Percentiles rank a stretch among this genome's conserved stretches.
Evolutionary conservation across 2,888 invertebrate species (phyloP).

Genomic region (Sinhomidia bicolor): DNA sequence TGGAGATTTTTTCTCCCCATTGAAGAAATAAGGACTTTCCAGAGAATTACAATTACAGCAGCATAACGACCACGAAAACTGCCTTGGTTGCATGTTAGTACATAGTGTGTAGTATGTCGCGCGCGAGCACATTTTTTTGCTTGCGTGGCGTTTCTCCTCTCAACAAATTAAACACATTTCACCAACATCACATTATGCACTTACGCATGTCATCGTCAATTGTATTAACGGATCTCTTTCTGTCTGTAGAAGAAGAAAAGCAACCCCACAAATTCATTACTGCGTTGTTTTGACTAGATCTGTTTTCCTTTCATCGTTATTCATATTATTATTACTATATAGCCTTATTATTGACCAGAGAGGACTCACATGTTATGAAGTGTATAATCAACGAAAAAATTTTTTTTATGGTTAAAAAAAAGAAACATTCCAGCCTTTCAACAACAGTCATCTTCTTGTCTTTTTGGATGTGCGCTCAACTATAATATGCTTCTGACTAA

Average conservation of each 20-base stretch:
- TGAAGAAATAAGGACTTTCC: background rate
- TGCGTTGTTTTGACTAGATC: no score
- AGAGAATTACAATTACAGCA: no score
- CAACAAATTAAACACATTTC: slow-evolving; percentile 27
- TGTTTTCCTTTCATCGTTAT: background rate
- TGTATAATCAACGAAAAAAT: slow-evolving; percentile 39
- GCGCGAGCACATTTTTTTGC: background rate
- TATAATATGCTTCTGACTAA: slow-evolving; percentile 16
- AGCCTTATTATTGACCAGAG: slow-evolving; percentile 36
- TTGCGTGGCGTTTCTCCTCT: background rate
- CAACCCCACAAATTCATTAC: background rate
- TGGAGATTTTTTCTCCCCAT: no score
- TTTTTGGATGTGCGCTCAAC: background rate
- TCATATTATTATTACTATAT: background rate
- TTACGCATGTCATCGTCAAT: slow-evolving; percentile 3
- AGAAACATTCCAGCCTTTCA: slow-evolving; percentile 65
- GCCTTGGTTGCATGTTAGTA: no score
- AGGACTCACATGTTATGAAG: slow-evolving; percentile 25
- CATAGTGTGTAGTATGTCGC: background rate
- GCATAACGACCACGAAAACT: background rate
- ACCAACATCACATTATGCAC: background rate
- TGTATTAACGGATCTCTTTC: background rate
- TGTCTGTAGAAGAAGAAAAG: no score
- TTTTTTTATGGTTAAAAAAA: slow-evolving; percentile 49
- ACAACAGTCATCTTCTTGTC: slow-evolving; percentile 63